Percentiles rank a stretch among this genome's conserved stretches.
phyloP scores from a whole-genome alignment of 1,140 invertebrate genomes.

The Ceratitis capitata region DNA sequence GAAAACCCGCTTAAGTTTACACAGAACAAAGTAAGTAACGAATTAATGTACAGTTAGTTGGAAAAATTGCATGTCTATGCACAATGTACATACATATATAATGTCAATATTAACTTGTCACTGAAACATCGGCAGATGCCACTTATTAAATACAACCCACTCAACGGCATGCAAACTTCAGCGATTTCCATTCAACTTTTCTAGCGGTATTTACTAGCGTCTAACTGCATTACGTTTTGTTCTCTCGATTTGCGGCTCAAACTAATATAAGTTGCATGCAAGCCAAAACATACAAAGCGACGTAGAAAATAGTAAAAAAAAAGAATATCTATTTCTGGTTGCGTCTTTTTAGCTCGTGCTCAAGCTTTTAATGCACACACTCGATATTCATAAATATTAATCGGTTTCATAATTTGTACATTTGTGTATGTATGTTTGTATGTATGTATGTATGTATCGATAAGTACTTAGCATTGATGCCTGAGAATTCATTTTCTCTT shows the following conservation, averaged over 20 bases:
- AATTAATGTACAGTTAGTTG: neutral
- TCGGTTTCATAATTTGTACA: no score
- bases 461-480: neutral
- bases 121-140: neutral
- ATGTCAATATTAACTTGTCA: neutral
- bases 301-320: neutral
- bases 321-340: neutral
- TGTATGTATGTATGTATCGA: neutral
- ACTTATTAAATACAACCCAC: neutral
- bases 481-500: neutral
- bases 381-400: neutral
- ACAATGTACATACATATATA: neutral
- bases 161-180: neutral
- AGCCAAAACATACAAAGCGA: neutral
- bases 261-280: conserved; percentile 3
- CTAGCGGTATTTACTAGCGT: neutral
- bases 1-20: neutral
- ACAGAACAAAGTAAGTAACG: neutral
- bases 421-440: neutral
- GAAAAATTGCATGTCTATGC: neutral
- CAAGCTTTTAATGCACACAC: neutral
- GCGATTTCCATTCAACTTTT: neutral
- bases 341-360: neutral
- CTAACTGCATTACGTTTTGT: neutral
- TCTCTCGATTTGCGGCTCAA: neutral